Conservation (phyloP, 2,797 vertebrate species). For the Channallabes apus region DNA sequence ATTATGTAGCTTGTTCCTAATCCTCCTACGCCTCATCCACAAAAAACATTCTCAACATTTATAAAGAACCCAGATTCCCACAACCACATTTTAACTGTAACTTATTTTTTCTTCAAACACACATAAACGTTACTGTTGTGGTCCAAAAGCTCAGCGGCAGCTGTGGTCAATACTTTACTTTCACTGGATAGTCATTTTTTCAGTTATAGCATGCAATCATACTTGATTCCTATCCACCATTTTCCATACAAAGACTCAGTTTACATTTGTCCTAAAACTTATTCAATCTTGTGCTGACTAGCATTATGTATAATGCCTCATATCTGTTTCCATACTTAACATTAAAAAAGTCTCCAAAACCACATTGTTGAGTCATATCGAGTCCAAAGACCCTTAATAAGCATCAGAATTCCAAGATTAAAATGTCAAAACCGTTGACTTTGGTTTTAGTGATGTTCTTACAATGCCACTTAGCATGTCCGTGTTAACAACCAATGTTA, state of each 20-base stretch:
- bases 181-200: slow-evolving; percentile 19
- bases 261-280: slow-evolving; percentile 24
- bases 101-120: slow-evolving; percentile 38
- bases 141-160: slow-evolving; percentile 43
- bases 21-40: slow-evolving; percentile 29
- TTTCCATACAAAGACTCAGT: slow-evolving; percentile 55
- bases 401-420: background rate
- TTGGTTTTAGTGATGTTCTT: background rate
- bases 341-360: background rate
- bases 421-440: background rate
- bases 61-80: slow-evolving; percentile 28
- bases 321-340: background rate
- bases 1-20: slow-evolving; percentile 26
- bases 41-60: slow-evolving; percentile 25
- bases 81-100: slow-evolving; percentile 26
- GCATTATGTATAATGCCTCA: background rate
- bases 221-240: slow-evolving; percentile 40
- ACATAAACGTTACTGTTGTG: slow-evolving; percentile 46
- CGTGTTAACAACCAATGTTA: background rate
- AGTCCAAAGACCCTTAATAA: too few species aligned
- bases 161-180: slow-evolving; percentile 60
- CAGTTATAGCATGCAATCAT: slow-evolving; percentile 51
- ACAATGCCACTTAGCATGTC: background rate
- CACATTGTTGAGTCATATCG: background rate
- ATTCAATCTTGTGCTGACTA: background rate